Evolutionary conservation across 2,888 invertebrate genomes (phyloP).

Genomic region (Volucella inanis): DNA sequence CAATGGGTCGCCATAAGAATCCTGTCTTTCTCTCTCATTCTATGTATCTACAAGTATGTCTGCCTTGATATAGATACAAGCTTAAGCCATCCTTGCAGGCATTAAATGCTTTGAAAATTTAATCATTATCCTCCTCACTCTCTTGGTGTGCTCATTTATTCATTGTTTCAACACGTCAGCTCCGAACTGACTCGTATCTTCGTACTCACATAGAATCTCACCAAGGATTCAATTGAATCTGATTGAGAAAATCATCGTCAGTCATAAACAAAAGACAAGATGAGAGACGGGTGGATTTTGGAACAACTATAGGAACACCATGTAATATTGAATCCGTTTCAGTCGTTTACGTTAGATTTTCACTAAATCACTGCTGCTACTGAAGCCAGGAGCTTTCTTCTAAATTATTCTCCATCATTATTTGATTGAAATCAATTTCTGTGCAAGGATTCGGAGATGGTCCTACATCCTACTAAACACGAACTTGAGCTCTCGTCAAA

Average conservation of each 20-base stretch:
- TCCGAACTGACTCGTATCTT: background rate
- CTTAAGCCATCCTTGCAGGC: conserved; percentile 60
- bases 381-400: conserved; percentile 62
- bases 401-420: conserved; percentile 75
- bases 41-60: background rate
- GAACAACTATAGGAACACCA: conserved; percentile 22
- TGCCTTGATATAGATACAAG: conserved; percentile 28
- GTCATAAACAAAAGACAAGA: conserved; percentile 71
- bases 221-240: conserved; percentile 68
- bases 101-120: conserved; percentile 73
- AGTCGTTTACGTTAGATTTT: conserved; percentile 48
- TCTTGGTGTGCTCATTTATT: conserved; percentile 62
- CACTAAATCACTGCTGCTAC: conserved; percentile 56
- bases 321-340: conserved; percentile 57
- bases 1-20: conserved; percentile 26
- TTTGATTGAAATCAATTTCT: conserved; percentile 73
- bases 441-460: conserved; percentile 37
- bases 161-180: conserved; percentile 72
- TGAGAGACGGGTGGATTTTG: background rate
- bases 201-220: conserved; percentile 37
- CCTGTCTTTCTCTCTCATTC: conserved; percentile 31
- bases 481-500: conserved; percentile 1
- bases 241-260: conserved; percentile 70
- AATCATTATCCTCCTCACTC: conserved; percentile 63
- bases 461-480: conserved; percentile 3